Evolutionary conservation across 2,113 vertebrate species (phyloP).

Genomic region (Epinephelus fuscoguttatus): DNA sequence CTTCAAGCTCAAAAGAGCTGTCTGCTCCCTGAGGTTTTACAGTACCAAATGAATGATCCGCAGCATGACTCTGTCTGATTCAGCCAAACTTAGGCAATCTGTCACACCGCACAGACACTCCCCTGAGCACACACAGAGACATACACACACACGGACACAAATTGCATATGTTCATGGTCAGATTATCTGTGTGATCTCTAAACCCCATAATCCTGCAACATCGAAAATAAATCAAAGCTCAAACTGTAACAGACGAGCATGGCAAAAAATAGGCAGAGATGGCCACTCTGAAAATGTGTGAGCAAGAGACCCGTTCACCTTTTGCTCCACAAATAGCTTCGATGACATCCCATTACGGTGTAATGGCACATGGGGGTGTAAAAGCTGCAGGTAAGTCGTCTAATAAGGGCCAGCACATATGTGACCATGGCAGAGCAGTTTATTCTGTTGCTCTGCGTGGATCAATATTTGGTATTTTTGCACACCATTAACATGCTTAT

Average conservation of each 20-base stretch:
- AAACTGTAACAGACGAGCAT: constrained; percentile 1
- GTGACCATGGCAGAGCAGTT: not conserved
- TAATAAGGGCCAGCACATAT: not conserved
- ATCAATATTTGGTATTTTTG: constrained; percentile 7
- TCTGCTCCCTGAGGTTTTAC: constrained; percentile 38
- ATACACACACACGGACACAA: constrained; percentile 49
- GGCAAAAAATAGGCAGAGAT: not conserved
- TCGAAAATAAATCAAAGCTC: constrained; percentile 63
- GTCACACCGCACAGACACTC: constrained; percentile 44
- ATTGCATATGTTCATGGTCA: constrained; percentile 77
- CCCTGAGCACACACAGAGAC: constrained; percentile 15
- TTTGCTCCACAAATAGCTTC: not conserved
- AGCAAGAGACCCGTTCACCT: not conserved
- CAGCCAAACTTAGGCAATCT: constrained; percentile 51
- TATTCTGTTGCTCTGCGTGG: not conserved
- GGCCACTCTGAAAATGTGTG: constrained; percentile 1
- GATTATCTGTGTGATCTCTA: constrained; percentile 79
- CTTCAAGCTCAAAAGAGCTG: not conserved
- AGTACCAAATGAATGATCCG: constrained; percentile 46
- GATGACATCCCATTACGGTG: not conserved
- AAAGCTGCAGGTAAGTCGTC: not conserved
- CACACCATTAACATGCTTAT: not conserved
- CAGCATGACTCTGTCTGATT: constrained; percentile 54
- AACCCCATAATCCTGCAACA: constrained; percentile 75
- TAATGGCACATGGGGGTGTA: not conserved